These are phyloP conservation scores for Macaca mulatta DNA, from an alignment of 2,113 vertebrate species.

Conservation along the genomic window DNA sequence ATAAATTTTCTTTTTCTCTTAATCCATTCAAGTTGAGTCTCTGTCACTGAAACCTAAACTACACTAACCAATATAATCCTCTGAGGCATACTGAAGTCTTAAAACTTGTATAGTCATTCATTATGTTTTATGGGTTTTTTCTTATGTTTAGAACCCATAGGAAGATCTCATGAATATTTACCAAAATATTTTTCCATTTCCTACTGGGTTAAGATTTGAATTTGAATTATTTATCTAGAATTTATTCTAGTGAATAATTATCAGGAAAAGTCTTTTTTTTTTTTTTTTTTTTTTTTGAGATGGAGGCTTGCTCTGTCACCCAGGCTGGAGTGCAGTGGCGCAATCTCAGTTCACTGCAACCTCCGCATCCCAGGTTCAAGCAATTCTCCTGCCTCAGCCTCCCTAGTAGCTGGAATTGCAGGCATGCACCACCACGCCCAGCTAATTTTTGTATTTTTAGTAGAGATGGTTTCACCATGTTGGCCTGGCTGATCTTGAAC, in stretches of 20 bases:
- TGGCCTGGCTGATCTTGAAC: background rate
- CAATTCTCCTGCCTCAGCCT: background rate
- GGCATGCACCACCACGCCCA: background rate
- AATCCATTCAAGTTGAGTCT: background rate
- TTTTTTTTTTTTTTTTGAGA: background rate
- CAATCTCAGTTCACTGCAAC: background rate
- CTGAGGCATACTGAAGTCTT: background rate
- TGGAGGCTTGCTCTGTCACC: background rate
- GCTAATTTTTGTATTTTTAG: too few species aligned
- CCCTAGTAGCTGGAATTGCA: background rate
- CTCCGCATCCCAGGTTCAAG: background rate
- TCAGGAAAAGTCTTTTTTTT: background rate
- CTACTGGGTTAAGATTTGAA: background rate
- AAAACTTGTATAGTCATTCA: background rate
- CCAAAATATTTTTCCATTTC: background rate
- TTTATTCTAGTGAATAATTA: background rate
- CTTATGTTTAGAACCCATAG: background rate
- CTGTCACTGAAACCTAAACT: background rate
- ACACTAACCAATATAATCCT: background rate
- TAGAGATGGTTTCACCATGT: background rate
- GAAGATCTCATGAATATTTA: constrained; percentile 30
- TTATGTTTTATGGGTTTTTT: background rate
- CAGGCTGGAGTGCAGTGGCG: background rate
- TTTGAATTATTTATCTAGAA: constrained; percentile 19
- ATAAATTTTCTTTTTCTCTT: constrained; percentile 6